These are phyloP conservation scores for Sitta europaea DNA, from an alignment of 2,113 vertebrate species.

Conservation along the genomic window DNA sequence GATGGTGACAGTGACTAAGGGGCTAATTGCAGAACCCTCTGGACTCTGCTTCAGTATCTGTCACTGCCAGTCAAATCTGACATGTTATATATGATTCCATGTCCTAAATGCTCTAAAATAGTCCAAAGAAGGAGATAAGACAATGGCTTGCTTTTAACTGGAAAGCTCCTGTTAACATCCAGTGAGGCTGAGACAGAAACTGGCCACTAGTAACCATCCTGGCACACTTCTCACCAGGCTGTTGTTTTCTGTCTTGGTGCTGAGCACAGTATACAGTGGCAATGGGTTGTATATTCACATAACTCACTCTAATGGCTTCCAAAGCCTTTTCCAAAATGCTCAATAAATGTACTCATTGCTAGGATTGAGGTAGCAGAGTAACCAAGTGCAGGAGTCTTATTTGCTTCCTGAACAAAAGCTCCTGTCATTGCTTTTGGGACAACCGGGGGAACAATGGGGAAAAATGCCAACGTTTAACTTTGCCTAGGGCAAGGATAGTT, in stretches of 20 bases:
- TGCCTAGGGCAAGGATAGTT: neutral
- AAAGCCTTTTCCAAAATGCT: neutral
- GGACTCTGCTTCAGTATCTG: constrained; percentile 31
- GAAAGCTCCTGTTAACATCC: neutral
- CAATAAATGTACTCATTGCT: neutral
- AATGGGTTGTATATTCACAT: neutral
- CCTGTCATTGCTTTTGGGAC: neutral
- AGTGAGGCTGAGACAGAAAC: neutral
- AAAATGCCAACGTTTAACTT: neutral
- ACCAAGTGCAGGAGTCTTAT: neutral
- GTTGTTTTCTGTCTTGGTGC: neutral
- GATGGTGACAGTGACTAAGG: constrained; percentile 55
- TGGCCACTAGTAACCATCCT: neutral
- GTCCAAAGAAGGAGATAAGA: constrained; percentile 16
- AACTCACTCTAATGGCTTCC: neutral
- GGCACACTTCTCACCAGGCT: neutral
- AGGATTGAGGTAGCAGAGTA: neutral
- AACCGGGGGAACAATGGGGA: neutral
- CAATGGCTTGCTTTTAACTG: neutral
- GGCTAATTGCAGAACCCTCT: constrained; percentile 64
- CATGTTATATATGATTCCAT: neutral
- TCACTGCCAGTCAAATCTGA: constrained; percentile 43
- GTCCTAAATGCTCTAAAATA: constrained; percentile 24
- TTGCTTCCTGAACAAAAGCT: neutral
- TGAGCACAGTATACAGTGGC: neutral